Conservation (phyloP, 2,113 vertebrate species). For the Tetrax tetrax region DNA sequence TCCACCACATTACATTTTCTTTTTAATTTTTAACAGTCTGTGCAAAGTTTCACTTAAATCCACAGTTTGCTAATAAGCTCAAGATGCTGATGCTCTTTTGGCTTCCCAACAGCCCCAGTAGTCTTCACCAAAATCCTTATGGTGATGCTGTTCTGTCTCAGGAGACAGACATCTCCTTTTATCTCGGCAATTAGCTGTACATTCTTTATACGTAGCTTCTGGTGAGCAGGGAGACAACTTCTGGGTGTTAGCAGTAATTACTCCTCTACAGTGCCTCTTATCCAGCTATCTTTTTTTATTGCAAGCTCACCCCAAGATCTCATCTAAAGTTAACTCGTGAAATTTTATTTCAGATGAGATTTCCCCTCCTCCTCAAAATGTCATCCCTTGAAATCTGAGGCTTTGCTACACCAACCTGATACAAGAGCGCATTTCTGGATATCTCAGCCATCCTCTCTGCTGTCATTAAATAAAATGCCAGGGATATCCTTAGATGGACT, state of each 20-base stretch:
- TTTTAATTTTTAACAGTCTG: not conserved
- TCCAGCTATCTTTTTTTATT: not conserved
- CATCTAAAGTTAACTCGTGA: not conserved
- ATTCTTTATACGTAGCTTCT: not conserved
- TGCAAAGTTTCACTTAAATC: not conserved
- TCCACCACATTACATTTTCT: not conserved
- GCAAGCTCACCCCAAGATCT: not conserved
- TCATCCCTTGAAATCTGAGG: not conserved
- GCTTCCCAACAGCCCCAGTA: not conserved
- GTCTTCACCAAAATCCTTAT: not conserved
- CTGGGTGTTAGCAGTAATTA: not conserved
- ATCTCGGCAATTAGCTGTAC: not conserved
- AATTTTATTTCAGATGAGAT: not conserved
- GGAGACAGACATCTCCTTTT: not conserved
- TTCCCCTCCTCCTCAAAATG: not conserved
- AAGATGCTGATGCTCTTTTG: not conserved
- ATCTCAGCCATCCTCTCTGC: not conserved
- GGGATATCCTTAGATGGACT: not conserved
- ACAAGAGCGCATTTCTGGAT: not conserved
- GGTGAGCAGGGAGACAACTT: not conserved
- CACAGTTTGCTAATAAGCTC: not conserved
- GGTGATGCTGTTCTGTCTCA: not conserved
- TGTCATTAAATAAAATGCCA: not conserved
- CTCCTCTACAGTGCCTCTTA: not conserved
- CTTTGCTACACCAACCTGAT: not conserved